Percentiles rank a stretch among this genome's conserved stretches.
Evolutionary conservation across 2,888 invertebrate genomes (phyloP).

Genomic region (Andrena haemorrhoa): DNA sequence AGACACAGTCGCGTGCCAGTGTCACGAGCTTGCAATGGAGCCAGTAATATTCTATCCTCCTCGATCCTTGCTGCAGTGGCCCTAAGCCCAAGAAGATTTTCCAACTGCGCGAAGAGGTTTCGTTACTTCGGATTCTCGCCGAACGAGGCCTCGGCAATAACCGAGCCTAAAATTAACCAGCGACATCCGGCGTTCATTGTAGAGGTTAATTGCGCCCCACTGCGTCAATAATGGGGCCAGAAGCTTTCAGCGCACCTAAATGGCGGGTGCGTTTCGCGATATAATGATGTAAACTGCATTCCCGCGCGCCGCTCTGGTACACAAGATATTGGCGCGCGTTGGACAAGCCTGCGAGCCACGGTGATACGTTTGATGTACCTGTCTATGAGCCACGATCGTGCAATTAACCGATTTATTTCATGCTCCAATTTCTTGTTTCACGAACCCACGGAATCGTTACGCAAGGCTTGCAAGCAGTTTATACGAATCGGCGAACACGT

Average conservation of each 20-base stretch:
- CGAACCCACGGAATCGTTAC: neutral
- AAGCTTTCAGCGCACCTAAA: conserved; percentile 52
- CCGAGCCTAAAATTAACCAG: conserved; percentile 24
- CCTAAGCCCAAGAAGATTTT: too few relatives aligned
- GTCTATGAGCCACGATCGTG: conserved; percentile 12
- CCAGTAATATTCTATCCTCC: too few relatives aligned
- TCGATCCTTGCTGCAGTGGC: too few relatives aligned
- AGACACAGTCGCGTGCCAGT: too few relatives aligned
- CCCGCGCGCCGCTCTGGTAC: conserved; percentile 16
- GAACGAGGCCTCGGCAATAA: neutral
- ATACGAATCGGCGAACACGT: neutral
- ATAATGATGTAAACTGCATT: conserved; percentile 60
- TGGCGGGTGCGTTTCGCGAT: conserved; percentile 46
- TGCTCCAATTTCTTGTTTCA: conserved; percentile 4
- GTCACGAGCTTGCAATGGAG: too few relatives aligned
- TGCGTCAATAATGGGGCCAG: conserved; percentile 29
- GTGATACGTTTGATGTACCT: neutral
- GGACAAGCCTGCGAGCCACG: neutral
- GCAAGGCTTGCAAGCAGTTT: neutral
- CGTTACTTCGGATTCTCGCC: too few relatives aligned
- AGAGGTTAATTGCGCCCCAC: conserved; percentile 35
- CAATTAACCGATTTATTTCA: conserved; percentile 30
- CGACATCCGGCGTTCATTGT: conserved; percentile 6
- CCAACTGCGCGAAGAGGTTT: too few relatives aligned
- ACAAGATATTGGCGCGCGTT: conserved; percentile 19